These are phyloP conservation scores for Lycodopsis pacificus DNA, from an alignment of 2,797 vertebrate species.

Conservation along the genomic window DNA sequence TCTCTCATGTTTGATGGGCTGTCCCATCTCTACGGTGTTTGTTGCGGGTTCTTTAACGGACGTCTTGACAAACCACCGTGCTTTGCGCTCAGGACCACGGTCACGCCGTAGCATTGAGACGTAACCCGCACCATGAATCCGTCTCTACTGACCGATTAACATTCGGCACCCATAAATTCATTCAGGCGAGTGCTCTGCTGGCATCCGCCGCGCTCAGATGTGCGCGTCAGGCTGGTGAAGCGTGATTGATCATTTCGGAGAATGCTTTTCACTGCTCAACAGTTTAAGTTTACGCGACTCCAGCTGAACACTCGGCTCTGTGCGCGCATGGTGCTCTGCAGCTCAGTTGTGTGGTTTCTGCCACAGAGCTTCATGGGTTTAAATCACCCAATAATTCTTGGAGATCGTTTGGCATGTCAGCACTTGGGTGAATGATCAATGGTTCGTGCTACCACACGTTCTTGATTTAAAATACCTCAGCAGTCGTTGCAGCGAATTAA, in stretches of 20 bases:
- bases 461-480: not conserved
- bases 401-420: slow-evolving; percentile 1
- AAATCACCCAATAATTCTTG: not conserved
- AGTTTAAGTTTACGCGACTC: slow-evolving; percentile 7
- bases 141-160: not conserved
- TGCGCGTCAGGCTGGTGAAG: slow-evolving; percentile 7
- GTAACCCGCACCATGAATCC: not conserved
- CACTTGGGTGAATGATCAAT: not conserved
- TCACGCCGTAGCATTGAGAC: not conserved
- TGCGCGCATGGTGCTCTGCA: not conserved
- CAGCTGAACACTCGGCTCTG: slow-evolving; percentile 7
- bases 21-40: not conserved
- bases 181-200: slow-evolving; percentile 9
- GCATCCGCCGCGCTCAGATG: not conserved
- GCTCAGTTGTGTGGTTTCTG: not conserved
- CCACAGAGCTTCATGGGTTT: slow-evolving; percentile 5
- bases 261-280: slow-evolving; percentile 12
- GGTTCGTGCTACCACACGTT: not conserved
- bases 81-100: not conserved
- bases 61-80: not conserved
- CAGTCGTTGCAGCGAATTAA: not conserved
- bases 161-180: slow-evolving; percentile 2
- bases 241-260: slow-evolving; percentile 14
- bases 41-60: not conserved
- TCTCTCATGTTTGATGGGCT: not conserved